These are phyloP conservation scores for Dinoponera quadriceps DNA, from an alignment of 1,140 invertebrate genomes.

Conservation along the genomic window DNA sequence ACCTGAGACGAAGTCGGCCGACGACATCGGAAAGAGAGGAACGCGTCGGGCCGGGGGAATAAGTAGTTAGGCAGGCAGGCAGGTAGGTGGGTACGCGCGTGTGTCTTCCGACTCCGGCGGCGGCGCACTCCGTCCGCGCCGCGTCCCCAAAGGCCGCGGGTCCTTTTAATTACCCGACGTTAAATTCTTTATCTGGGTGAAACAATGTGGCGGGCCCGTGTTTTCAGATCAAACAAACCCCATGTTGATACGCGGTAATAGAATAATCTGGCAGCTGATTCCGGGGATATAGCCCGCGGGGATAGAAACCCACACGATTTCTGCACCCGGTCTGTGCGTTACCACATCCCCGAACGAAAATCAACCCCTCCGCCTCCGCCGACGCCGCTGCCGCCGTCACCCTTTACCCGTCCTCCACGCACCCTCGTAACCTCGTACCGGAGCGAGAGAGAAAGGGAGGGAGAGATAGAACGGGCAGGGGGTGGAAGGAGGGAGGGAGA, in stretches of 20 bases:
- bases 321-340: slow-evolving; percentile 75
- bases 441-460: slow-evolving; percentile 44
- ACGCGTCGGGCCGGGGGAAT: no score
- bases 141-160: slow-evolving; percentile 68
- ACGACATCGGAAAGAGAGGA: slow-evolving; percentile 25
- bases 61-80: no score
- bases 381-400: slow-evolving; percentile 53
- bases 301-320: slow-evolving; percentile 83
- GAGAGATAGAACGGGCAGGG: slow-evolving; percentile 28
- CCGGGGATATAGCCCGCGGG: slow-evolving; percentile 85
- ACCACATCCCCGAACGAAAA: slow-evolving; percentile 79
- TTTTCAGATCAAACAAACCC: slow-evolving; percentile 86
- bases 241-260: slow-evolving; percentile 87
- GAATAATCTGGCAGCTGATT: slow-evolving; percentile 87
- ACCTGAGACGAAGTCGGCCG: slow-evolving; percentile 31
- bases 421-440: slow-evolving; percentile 70
- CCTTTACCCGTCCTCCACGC: slow-evolving; percentile 53
- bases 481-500: background rate
- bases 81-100: no score
- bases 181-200: slow-evolving; percentile 86
- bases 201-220: slow-evolving; percentile 85
- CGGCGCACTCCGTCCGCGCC: slow-evolving; percentile 23
- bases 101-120: background rate
- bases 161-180: slow-evolving; percentile 85
- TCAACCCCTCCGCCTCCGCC: slow-evolving; percentile 77